These are phyloP conservation scores for Oscheius sp. DNA, from an alignment of 1,140 invertebrate genomes.

Conservation along the genomic window DNA sequence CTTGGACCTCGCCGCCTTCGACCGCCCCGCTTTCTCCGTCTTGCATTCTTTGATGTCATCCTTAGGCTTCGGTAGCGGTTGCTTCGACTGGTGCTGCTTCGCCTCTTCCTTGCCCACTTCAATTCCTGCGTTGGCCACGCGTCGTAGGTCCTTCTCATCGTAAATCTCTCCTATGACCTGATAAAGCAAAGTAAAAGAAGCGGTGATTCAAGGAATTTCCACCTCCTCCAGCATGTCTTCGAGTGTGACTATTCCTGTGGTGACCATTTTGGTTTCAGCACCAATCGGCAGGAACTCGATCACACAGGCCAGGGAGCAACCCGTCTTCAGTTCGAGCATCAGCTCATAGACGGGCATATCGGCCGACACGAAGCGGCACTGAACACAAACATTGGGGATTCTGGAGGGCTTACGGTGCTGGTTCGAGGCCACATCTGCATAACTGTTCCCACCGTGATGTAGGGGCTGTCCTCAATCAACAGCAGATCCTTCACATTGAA, in stretches of 20 bases:
- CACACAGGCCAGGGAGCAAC: background rate
- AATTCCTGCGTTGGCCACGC: no score
- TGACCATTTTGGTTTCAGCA: background rate
- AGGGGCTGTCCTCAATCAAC: background rate
- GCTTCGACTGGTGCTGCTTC: no score
- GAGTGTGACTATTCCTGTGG: background rate
- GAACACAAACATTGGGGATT: background rate
- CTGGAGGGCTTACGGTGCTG: background rate
- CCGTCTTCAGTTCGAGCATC: background rate
- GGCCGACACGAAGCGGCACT: background rate
- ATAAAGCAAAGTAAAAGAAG: no score
- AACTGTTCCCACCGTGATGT: background rate
- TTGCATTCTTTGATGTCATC: background rate
- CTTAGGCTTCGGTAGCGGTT: no score
- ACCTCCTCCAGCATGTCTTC: background rate
- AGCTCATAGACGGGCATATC: background rate
- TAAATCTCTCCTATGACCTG: background rate
- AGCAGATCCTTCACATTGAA: slow-evolving; percentile 4
- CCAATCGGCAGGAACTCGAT: background rate
- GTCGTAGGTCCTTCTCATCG: background rate
- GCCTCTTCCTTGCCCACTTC: no score
- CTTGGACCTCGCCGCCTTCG: no score
- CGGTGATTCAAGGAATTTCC: no score
- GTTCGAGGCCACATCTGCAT: background rate
- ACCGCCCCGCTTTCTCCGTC: background rate